Evolutionary conservation across 2,113 vertebrate genomes (phyloP), one percentile per base, ranked within the genome.

Genomic region (Pandion haliaetus): DNA sequence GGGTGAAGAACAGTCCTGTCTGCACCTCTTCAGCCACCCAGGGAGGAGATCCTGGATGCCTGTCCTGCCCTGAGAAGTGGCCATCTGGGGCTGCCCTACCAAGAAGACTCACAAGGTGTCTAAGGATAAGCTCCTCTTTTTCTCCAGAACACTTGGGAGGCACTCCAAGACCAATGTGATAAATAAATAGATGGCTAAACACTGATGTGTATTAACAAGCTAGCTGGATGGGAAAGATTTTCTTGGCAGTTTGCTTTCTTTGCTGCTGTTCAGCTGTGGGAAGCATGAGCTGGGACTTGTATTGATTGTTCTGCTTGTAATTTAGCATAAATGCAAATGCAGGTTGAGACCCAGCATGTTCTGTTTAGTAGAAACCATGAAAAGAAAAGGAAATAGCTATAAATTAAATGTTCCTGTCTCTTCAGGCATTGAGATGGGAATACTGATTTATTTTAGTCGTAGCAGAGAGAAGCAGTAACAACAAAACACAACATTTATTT

Each of bases 341-440:
- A 92, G 82, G 95, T 84, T 98, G 96, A 95, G 95, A 98, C 95
- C 94, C 77, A 95, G 97, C 77, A 81, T 96, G 95, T 97, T 98
- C 97, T 98, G 93, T 97, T 98, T 97, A 76, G 97, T 94, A 78
- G 93, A 95, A 97, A 94, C 91, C 44, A 28, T 88, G 94, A 95
- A 97, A 96, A 95, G 86, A 91, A 97, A 95, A 90, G 82, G 82
- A 98, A 98, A 98, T 96, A 97, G 87, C 73, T 95, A 91, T 96
- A 97, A 98, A 98, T 98, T 97, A 98, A 98, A 97, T 95, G 93
- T 95, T 96, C 81, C 94, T 97, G 78, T 98, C 97, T 97, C 93
- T 97, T 96, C 86, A 92, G 93, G 93, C 93, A 96, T 85, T 86
- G 94, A 98, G 87, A 96, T 97, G 96, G 92, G 90, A 86, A 82